phyloP scores from a whole-genome alignment of 2,113 vertebrate genomes.

The Podiceps cristatus region DNA sequence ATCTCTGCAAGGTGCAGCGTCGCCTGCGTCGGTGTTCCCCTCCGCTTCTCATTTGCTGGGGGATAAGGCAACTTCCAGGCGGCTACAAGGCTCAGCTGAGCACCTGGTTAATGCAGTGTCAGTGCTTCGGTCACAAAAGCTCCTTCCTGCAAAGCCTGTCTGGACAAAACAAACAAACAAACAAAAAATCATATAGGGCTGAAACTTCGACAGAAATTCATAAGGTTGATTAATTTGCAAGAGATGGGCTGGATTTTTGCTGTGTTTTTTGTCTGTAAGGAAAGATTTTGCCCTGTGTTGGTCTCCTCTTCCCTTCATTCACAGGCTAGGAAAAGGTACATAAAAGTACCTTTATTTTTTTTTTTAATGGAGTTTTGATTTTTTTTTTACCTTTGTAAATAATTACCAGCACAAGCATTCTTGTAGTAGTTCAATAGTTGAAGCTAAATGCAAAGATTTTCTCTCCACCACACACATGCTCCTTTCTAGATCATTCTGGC shows the following conservation, averaged over 20 bases:
- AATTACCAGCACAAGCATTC: not conserved
- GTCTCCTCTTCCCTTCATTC: not conserved
- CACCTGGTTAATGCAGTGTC: not conserved
- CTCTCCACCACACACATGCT: accelerated
- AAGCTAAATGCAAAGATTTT: not conserved
- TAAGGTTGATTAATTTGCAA: not conserved
- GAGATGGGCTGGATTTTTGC: not conserved
- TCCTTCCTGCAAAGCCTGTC: not conserved
- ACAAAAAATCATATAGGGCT: not conserved
- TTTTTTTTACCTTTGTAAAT: not conserved
- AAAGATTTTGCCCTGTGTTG: not conserved
- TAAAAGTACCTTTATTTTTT: not conserved
- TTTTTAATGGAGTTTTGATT: not conserved
- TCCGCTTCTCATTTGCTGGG: not conserved
- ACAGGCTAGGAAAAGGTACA: not conserved
- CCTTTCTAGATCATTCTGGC: accelerated
- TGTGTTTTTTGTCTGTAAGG: not conserved
- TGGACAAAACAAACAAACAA: not conserved
- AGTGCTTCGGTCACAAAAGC: not conserved
- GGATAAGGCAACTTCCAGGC: not conserved
- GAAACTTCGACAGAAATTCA: accelerated
- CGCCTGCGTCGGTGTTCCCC: not conserved
- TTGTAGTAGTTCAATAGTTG: not conserved
- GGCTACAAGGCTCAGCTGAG: not conserved
- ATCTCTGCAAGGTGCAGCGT: conserved; percentile 31